Evolutionary conservation across 2,888 invertebrate species (phyloP), one percentile per base, ranked within the genome.

Genomic region (Aethes cnicana): DNA sequence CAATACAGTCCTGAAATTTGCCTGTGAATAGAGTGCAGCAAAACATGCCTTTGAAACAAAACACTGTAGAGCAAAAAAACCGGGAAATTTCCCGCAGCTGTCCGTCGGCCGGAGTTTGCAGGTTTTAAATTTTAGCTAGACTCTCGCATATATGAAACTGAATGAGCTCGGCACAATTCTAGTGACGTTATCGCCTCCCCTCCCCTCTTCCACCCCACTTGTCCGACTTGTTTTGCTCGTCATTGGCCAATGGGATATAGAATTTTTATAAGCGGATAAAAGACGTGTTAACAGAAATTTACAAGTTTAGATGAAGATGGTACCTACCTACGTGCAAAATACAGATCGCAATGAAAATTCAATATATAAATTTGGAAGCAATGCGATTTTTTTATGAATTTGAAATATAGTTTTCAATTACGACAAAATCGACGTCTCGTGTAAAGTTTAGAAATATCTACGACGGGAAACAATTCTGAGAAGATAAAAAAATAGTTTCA

Each of bases 121-220:
- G 37, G 53, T 47, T 57, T 53, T 41, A 50, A 53, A 55, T 55
- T 55, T 44, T 39, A 55, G 53, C 47, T 36, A 50, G 47, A 43
- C 50, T 53, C 50, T 46, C 32, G 25, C 46, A 52, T 47, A 42
- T 12, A 53, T 53, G 36, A 20, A 53, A 48, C 47, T 41, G 49
- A 44, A 49, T 37, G 44, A 39, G 30, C 42, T n/a, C 9, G 30
- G 30, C 44, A 44, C 49, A 44, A 48, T 49, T 44, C 28, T 48
- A 33, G 37, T 49, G 49, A 44, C 39, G 48, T 43, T 44, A 44
- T 39, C 39, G 36, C 17, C 18, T 47, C 37, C 11, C 12, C 14
- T 36, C 42, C 25, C 16, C 21, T 20, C 20, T 5, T 5, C 42
- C 47, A n/a, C 21, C 8, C 14, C 20, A 12, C 4, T 1, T 3